Conservation (phyloP, 2,888 invertebrate genomes). For the Conops quadrifasciatus region DNA sequence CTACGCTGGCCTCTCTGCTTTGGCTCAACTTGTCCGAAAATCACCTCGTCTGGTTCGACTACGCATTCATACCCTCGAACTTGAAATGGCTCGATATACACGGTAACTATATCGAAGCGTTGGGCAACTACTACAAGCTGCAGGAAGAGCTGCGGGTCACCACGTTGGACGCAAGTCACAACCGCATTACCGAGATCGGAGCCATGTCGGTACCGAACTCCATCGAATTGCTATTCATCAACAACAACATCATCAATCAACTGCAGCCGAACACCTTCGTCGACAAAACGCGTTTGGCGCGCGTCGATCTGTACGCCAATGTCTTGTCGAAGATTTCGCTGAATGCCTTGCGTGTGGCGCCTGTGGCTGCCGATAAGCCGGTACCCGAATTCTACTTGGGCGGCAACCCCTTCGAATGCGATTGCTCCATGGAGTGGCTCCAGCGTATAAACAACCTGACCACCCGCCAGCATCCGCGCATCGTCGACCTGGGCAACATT, state of each 20-base stretch:
- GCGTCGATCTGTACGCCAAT: constrained; percentile 91
- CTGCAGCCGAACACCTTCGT: constrained; percentile 87
- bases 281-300: constrained; percentile 82
- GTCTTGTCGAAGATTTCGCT: constrained; percentile 83
- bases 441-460: constrained; percentile 89
- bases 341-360: constrained; percentile 80
- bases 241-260: constrained; percentile 84
- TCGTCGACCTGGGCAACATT: constrained; percentile 89
- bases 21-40: constrained; percentile 92
- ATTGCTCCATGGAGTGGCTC: constrained; percentile 96
- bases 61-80: constrained; percentile 88
- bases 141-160: constrained; percentile 83
- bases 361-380: constrained; percentile 73
- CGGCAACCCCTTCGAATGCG: constrained; percentile 93
- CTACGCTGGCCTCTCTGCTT: constrained; percentile 82
- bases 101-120: constrained; percentile 85
- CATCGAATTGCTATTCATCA: constrained; percentile 86
- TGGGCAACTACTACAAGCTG: constrained; percentile 88
- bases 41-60: constrained; percentile 92
- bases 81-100: constrained; percentile 91
- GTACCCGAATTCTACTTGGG: constrained; percentile 90
- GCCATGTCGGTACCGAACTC: constrained; percentile 88
- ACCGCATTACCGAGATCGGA: constrained; percentile 82
- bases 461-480: constrained; percentile 83
- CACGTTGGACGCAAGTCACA: constrained; percentile 89